These are phyloP conservation scores for Anabacerthia variegaticeps DNA, from an alignment of 2,797 vertebrate genomes.

Conservation along the genomic window DNA sequence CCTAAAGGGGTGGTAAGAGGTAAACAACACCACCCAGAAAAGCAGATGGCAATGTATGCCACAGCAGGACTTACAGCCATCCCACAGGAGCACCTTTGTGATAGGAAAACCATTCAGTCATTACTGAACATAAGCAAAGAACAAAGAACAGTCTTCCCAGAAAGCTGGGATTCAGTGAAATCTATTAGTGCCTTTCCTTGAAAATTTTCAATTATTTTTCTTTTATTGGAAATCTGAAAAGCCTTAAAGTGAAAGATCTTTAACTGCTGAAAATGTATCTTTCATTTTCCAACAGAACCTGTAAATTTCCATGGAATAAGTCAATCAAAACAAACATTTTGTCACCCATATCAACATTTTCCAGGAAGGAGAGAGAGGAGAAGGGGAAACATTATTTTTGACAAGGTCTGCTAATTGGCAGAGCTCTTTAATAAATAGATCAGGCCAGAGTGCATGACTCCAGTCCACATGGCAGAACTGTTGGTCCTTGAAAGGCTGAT, in stretches of 20 bases:
- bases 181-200: background rate
- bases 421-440: conserved; percentile 60
- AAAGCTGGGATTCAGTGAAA: background rate
- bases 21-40: background rate
- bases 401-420: conserved; percentile 62
- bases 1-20: background rate
- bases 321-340: conserved; percentile 38
- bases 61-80: background rate
- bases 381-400: conserved; percentile 55
- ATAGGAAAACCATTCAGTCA: background rate
- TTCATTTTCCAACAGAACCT: conserved; percentile 23
- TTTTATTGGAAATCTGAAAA: conserved; percentile 1
- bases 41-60: background rate
- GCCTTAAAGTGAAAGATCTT: background rate
- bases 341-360: conserved; percentile 42
- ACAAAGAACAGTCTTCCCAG: background rate
- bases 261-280: background rate
- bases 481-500: conserved; percentile 69
- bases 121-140: background rate
- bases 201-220: background rate
- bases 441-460: conserved; percentile 14
- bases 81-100: background rate
- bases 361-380: conserved; percentile 27
- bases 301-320: conserved; percentile 52
- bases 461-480: conserved; percentile 38